Conservation (phyloP, 1,140 invertebrate genomes). For the Caenorhabditis remanei region DNA sequence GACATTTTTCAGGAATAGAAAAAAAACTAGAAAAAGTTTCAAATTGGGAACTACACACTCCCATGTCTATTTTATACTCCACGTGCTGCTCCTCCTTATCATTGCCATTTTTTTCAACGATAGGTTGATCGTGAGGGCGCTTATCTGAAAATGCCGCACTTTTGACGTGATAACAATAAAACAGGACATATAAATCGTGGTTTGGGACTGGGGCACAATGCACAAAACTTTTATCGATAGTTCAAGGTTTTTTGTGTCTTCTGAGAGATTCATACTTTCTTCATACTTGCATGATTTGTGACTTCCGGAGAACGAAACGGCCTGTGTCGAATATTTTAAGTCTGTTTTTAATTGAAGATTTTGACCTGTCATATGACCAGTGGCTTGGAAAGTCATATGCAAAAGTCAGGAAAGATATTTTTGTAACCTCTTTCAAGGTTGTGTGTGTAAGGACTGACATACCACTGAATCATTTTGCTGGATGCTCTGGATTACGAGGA, state of each 20-base stretch:
- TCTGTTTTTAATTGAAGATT: no score
- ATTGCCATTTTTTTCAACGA: background rate
- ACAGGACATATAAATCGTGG: constrained; percentile 18
- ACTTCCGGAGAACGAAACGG: background rate
- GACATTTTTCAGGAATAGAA: constrained; percentile 10
- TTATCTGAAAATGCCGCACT: background rate
- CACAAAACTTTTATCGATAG: background rate
- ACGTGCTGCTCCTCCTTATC: constrained; percentile 22
- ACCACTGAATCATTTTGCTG: no score
- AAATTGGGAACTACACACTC: background rate
- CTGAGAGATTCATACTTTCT: background rate
- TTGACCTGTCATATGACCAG: no score
- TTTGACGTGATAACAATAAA: background rate
- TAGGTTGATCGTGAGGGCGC: background rate
- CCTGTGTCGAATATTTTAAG: no score
- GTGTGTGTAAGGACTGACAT: no score
- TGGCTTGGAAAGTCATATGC: no score
- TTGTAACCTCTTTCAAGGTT: no score
- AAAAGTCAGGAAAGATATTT: no score
- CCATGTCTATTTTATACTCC: constrained; percentile 1
- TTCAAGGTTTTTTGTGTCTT: background rate
- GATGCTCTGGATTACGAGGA: no score
- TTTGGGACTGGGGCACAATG: constrained; percentile 4
- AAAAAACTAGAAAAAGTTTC: background rate
- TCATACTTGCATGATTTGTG: background rate